Evolutionary conservation across 2,888 invertebrate species (phyloP), one percentile per base, ranked within the genome.

Genomic region (Encarsia formosa): DNA sequence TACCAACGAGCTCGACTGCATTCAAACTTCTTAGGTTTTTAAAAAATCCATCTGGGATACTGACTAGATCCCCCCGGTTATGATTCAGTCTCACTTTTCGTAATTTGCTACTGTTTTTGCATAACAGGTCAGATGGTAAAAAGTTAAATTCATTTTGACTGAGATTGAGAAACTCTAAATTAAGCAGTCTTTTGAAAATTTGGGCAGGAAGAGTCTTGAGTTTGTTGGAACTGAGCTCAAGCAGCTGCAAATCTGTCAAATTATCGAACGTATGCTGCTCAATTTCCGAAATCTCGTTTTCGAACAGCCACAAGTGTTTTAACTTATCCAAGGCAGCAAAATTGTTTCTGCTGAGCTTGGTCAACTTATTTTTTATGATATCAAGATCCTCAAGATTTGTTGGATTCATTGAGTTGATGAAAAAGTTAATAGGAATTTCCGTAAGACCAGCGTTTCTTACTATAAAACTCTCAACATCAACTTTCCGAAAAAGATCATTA

Each of bases 141-240:
- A 77, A 70, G 5, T 76, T 76, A 59, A 32, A 83, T 59, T 81
- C 79, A 65, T 88, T 88, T n/a, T 77, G 77, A 65, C 79, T 82
- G 56, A 90, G 75, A 13, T 44, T 42, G 2, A 51, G 5, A 3
- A 2, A 24, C 19, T 29, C 22, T 9, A 44, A 34, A 3, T 20
- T 29, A 1, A 15, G 11, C 13, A 59, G 56, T 9, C 58, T 57
- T 1, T 11, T 32, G 8, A 67, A 65, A 8, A 64, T 32, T 60
- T 81, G 79, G 8, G 77, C 68, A 0, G 83, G 81, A 42, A 90
- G 74, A 51, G 77, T 76, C 49, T 78, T 78, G 59, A 89, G 77
- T 45, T 79, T 77, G 67, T 88, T 90, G 62, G 81, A 78, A 82
- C 84, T 85, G 24, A 89, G 69, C 61, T 86, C 84, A 45, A 90